These are phyloP conservation scores for Erebia palarica DNA, from an alignment of 2,888 invertebrate genomes.

Conservation along the genomic window DNA sequence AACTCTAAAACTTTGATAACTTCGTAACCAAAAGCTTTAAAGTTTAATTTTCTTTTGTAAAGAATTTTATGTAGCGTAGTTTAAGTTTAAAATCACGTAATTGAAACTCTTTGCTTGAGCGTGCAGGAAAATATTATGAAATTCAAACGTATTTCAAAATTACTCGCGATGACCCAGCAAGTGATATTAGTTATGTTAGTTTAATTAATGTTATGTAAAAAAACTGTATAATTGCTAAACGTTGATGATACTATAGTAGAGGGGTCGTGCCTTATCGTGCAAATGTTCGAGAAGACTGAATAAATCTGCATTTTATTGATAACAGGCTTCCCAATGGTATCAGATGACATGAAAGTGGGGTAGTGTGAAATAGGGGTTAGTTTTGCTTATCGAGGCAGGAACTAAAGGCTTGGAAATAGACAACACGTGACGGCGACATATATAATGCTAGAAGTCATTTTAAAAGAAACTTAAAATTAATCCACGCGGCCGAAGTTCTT, in stretches of 20 bases:
- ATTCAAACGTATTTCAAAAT: too few relatives aligned
- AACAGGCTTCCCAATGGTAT: conserved; percentile 5
- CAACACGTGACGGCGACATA: neutral
- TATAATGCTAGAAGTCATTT: too few relatives aligned
- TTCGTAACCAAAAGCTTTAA: too few relatives aligned
- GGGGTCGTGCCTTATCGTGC: conserved; percentile 6
- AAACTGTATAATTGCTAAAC: conserved; percentile 3
- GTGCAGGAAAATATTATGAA: too few relatives aligned
- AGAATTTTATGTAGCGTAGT: too few relatives aligned
- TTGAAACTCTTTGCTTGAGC: too few relatives aligned
- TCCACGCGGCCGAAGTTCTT: too few relatives aligned
- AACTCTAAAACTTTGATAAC: too few relatives aligned
- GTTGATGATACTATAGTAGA: neutral
- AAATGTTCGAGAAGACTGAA: conserved; percentile 1
- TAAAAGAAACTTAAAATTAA: too few relatives aligned
- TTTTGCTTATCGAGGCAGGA: neutral
- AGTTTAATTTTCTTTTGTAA: too few relatives aligned
- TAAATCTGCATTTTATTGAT: conserved; percentile 16
- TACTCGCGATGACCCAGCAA: too few relatives aligned
- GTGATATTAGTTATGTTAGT: neutral
- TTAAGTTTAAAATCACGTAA: too few relatives aligned
- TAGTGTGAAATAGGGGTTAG: neutral
- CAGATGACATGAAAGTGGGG: neutral
- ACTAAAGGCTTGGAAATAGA: neutral
- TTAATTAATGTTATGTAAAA: neutral